phyloP scores from a whole-genome alignment of 2,888 invertebrate species.

The Eilema caniola region DNA sequence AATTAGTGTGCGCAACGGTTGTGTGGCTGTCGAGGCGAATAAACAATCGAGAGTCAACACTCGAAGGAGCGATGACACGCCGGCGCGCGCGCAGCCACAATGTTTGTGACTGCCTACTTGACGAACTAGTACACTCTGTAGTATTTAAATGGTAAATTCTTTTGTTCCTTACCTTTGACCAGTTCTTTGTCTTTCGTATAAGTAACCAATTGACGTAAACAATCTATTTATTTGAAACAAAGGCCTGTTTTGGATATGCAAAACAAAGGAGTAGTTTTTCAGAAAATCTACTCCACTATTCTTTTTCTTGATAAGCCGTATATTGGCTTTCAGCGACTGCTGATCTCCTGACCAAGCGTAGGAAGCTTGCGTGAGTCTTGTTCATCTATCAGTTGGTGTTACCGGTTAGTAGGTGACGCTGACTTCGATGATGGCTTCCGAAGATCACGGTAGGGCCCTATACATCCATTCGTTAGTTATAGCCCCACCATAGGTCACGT shows the following conservation, averaged over 20 bases:
- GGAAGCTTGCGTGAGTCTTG: not conserved
- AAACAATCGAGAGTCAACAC: conserved; percentile 84
- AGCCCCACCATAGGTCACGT: too few relatives aligned
- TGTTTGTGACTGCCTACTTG: conserved; percentile 53
- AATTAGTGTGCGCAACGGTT: conserved; percentile 79
- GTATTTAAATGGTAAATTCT: conserved; percentile 19
- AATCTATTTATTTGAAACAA: not conserved
- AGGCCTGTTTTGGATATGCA: not conserved
- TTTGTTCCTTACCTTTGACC: conserved; percentile 7
- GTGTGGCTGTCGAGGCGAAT: conserved; percentile 73
- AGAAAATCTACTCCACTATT: not conserved
- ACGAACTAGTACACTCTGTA: conserved; percentile 40
- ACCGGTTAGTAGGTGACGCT: not conserved
- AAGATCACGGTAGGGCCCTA: too few relatives aligned
- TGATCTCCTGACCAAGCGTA: not conserved
- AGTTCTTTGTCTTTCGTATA: conserved; percentile 5
- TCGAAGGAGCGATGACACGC: conserved; percentile 82
- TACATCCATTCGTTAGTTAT: too few relatives aligned
- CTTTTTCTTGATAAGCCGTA: not conserved
- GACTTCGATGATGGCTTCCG: too few relatives aligned
- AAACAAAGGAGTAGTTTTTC: accelerated
- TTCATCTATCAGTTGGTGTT: not conserved
- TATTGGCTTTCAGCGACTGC: not conserved
- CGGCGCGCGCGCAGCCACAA: conserved; percentile 51
- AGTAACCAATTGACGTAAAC: not conserved